Base-by-base conservation (phyloP, 2,797 vertebrate genomes). In the Spondyliosoma cantharus region DNA sequence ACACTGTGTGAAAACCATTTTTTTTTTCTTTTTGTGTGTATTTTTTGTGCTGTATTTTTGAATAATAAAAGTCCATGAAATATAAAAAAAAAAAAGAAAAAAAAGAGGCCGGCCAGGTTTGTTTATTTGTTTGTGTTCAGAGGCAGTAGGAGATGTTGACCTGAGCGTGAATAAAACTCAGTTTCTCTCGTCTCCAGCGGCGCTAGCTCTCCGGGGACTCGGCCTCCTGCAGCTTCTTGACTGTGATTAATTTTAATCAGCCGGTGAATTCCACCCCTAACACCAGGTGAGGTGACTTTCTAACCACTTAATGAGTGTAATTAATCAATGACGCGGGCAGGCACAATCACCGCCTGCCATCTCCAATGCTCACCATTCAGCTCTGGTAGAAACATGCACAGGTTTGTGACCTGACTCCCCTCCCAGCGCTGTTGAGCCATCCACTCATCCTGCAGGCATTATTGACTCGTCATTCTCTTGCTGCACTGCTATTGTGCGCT, bases 11-110 rank as follows among this genome's bases (percentile, higher is more conserved):
- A 82, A 88, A 92, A 89, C 78, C 81, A n/a, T 7, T 87, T 83
- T 84, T 32, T 32, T 32, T 90, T 86, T 89, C 53, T 88, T 86
- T 87, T 74, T 89, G 74, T 93, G 87, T 93, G 86, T 92, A 82
- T 91, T 91, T 92, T 93, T 93, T 94, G 93, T 95, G 93, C 85
- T 94, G 93, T 94, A 94, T 94, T 95, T 95, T 95, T 95, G 61
- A 93, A 94, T 94, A 95, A 95, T 94, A 94, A 95, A 94, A 95
- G 66, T 84, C 70, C 54, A 71, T 66, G 74, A 91, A 92, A 87
- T 69, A 37, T 19, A 53, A 76, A 75, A 24, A 48, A 3, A 63
- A 43, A 62, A 74, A 68, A 43, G 73, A 24, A 48, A 3, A 63
- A 43, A 62, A 74, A 68, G 37, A 3, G 8, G 2, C 4, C 16